Evolutionary conservation across 2,888 invertebrate species (phyloP).

Genomic region (Nebria salina): DNA sequence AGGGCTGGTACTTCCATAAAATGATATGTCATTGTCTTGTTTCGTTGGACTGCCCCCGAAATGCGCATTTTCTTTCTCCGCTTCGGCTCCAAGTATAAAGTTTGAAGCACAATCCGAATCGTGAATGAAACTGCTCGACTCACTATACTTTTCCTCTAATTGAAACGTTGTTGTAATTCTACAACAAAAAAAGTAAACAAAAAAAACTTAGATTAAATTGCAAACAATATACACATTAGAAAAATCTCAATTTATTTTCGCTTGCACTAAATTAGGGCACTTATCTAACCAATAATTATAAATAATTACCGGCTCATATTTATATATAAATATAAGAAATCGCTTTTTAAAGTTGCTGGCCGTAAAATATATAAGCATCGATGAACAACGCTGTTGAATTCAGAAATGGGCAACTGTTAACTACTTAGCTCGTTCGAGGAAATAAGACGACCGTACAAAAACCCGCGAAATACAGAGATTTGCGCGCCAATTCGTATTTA

Average conservation of each 20-base stretch:
- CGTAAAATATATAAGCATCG: too few species aligned
- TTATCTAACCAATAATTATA: too few species aligned
- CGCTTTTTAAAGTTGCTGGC: neutral
- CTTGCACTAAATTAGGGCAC: too few species aligned
- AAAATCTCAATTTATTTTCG: too few species aligned
- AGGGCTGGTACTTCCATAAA: constrained; percentile 54
- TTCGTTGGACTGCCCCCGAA: constrained; percentile 54
- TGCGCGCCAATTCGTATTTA: neutral
- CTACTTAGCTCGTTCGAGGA: too few species aligned
- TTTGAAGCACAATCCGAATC: constrained; percentile 24
- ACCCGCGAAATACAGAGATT: too few species aligned
- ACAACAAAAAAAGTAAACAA: constrained; percentile 15
- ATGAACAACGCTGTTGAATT: too few species aligned
- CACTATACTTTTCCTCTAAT: constrained; percentile 29
- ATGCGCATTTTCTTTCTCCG: constrained; percentile 56
- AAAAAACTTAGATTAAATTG: neutral
- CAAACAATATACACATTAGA: too few species aligned
- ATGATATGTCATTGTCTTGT: constrained; percentile 58
- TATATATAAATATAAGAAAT: neutral
- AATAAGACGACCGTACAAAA: too few species aligned
- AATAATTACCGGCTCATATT: too few species aligned
- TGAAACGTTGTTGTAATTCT: constrained; percentile 35
- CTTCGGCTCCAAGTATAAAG: neutral
- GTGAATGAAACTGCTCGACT: constrained; percentile 21
- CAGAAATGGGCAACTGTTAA: too few species aligned